A percentile compares a stretch with the other conserved stretches of the same genome.
Evolutionary conservation across 1,140 invertebrate species (phyloP).

Genomic region (Carposina sasakii): DNA sequence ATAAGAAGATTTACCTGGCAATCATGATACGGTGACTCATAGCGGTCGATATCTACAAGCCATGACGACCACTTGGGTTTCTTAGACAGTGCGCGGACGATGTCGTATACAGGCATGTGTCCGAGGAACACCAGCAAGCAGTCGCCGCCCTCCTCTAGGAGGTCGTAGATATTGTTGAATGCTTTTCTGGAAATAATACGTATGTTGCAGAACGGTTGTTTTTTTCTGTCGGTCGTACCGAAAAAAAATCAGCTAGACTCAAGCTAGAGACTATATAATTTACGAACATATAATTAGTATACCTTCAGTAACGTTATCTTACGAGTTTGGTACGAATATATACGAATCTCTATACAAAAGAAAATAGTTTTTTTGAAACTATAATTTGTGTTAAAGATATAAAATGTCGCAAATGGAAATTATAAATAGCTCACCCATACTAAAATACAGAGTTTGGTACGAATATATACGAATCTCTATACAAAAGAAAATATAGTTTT

Average conservation of each 20-base stretch:
- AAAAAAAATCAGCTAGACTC: too few relatives aligned
- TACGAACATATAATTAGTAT: too few relatives aligned
- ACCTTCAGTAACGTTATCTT: too few relatives aligned
- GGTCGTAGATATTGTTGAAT: constrained; percentile 77
- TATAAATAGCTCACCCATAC: neutral
- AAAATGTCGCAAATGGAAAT: neutral
- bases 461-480: too few relatives aligned
- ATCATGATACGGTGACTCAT: constrained; percentile 78
- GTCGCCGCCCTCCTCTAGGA: constrained; percentile 79
- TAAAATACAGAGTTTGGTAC: too few relatives aligned
- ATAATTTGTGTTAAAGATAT: neutral
- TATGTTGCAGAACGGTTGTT: too few relatives aligned
- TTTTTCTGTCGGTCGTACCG: too few relatives aligned
- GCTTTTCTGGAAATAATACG: constrained; percentile 69
- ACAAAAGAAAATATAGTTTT: neutral
- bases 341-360: too few relatives aligned
- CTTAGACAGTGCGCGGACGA: constrained; percentile 76
- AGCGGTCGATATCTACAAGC: constrained; percentile 78
- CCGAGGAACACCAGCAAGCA: constrained; percentile 81
- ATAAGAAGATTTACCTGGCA: constrained; percentile 54
- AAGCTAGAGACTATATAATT: too few relatives aligned
- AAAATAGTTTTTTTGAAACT: neutral
- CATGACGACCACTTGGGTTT: constrained; percentile 77
- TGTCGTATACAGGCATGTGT: constrained; percentile 80
- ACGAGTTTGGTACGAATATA: too few relatives aligned